Evolutionary conservation across 1,140 invertebrate species (phyloP).

Genomic region (Teleopsis dalmanni): DNA sequence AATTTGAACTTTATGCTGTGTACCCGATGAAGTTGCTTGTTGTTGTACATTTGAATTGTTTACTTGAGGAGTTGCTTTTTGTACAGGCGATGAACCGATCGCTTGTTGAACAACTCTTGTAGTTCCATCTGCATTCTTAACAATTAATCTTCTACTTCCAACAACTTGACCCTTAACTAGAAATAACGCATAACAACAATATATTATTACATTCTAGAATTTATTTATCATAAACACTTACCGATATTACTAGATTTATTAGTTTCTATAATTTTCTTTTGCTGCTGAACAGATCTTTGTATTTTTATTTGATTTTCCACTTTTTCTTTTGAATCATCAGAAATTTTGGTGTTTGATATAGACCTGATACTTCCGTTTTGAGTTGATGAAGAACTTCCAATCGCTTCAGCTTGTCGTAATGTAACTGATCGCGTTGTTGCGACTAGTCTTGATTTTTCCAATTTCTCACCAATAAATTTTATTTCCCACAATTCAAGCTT

Average conservation of each 20-base stretch:
- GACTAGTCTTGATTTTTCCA: slow-evolving; percentile 57
- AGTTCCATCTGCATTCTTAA: slow-evolving; percentile 70
- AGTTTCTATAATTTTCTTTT: slow-evolving; percentile 65
- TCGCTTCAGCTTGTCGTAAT: slow-evolving; percentile 30
- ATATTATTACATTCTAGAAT: neutral
- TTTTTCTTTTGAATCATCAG: slow-evolving; percentile 79
- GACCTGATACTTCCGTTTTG: slow-evolving; percentile 5
- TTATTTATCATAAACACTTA: neutral
- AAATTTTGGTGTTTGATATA: slow-evolving; percentile 15
- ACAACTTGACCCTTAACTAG: slow-evolving; percentile 35
- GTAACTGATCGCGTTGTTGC: slow-evolving; percentile 59
- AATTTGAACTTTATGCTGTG: slow-evolving; percentile 79
- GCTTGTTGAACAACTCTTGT: slow-evolving; percentile 62
- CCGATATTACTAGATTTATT: slow-evolving; percentile 40
- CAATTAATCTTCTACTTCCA: slow-evolving; percentile 56
- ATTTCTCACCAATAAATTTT: slow-evolving; percentile 87
- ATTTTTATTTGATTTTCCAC: slow-evolving; percentile 82
- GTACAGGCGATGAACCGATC: slow-evolving; percentile 28
- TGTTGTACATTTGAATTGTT: slow-evolving; percentile 19
- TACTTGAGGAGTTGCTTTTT: slow-evolving; percentile 12
- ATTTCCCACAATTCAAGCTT: slow-evolving; percentile 96
- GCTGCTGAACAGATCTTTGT: slow-evolving; percentile 78
- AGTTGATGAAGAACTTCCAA: slow-evolving; percentile 7
- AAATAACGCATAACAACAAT: neutral
- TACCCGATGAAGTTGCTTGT: slow-evolving; percentile 25